A percentile compares a stretch with the other conserved stretches of the same genome.
Conservation (phyloP, 2,888 invertebrate species). For the Coleophora flavipennella region DNA sequence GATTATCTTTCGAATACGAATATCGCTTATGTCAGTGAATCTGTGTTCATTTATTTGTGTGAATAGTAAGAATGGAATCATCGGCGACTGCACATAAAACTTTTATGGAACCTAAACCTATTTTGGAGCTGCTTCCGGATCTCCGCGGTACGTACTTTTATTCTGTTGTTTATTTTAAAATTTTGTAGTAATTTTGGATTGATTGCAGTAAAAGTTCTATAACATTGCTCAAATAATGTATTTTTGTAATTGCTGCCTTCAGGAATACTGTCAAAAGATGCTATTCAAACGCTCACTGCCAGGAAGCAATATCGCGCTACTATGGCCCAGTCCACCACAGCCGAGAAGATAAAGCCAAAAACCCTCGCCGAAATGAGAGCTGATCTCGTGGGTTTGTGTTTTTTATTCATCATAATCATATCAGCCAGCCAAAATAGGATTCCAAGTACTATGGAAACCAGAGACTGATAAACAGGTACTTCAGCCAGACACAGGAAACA, state of each 20-base stretch:
- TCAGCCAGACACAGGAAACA: no score
- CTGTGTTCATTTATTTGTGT: not conserved
- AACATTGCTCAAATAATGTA: no score
- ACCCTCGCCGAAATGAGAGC: constrained; percentile 49
- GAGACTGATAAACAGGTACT: no score
- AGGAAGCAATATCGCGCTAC: constrained; percentile 37
- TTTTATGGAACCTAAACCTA: constrained; percentile 30
- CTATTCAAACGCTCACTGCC: constrained; percentile 31
- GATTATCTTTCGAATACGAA: not conserved
- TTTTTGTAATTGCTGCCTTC: constrained; percentile 2
- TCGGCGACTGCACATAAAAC: constrained; percentile 24
- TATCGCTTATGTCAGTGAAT: not conserved
- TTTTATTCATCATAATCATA: no score
- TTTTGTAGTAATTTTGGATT: no score
- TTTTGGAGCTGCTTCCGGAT: constrained; percentile 46
- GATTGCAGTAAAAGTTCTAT: no score
- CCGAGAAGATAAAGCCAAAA: constrained; percentile 41
- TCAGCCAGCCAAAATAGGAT: no score
- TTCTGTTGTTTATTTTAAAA: not conserved
- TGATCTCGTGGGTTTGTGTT: constrained; percentile 31
- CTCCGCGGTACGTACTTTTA: constrained; percentile 31
- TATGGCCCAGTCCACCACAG: constrained; percentile 27
- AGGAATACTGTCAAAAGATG: constrained; percentile 44
- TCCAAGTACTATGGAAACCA: no score
- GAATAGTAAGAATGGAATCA: constrained; percentile 26